Evolutionary conservation across 2,797 vertebrate genomes (phyloP).

Genomic region (Sebastes matsubarae): DNA sequence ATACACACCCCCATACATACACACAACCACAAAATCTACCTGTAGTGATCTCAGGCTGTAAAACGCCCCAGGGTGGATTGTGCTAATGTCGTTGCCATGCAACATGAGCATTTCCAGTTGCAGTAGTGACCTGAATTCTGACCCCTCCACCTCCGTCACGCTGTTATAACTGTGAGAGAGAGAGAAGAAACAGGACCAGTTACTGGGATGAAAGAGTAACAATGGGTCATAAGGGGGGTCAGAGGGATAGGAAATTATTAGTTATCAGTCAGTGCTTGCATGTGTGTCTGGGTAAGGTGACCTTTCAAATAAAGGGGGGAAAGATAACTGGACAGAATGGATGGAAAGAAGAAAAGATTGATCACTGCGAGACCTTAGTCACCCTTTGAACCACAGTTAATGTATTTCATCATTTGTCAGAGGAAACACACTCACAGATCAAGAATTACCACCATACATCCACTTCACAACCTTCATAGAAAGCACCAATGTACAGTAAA

Average conservation of each 20-base stretch:
- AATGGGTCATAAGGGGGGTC: not conserved
- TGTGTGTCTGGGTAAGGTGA: not conserved
- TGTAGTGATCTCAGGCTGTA: constrained; percentile 83
- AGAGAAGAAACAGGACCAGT: constrained; percentile 36
- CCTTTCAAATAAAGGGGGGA: constrained; percentile 4
- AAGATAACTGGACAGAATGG: constrained; percentile 6
- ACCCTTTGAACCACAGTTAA: constrained; percentile 24
- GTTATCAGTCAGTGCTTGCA: not conserved
- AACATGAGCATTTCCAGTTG: constrained; percentile 87
- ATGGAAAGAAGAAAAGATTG: constrained; percentile 10
- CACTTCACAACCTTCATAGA: not conserved
- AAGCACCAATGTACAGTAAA: not conserved
- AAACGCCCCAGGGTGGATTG: constrained; percentile 79
- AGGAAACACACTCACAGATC: not conserved
- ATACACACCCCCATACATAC: not conserved
- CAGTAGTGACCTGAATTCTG: constrained; percentile 78
- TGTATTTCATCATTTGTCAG: constrained; percentile 1
- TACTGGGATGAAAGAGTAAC: not conserved
- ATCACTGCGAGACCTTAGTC: constrained; percentile 8
- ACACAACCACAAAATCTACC: constrained; percentile 63
- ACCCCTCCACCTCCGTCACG: constrained; percentile 78
- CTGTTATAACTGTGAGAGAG: constrained; percentile 82
- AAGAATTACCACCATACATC: not conserved
- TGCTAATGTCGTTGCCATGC: constrained; percentile 84
- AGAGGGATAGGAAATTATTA: not conserved